phyloP scores from a whole-genome alignment of 2,888 invertebrate species.

The Drosophila emarginata region DNA sequence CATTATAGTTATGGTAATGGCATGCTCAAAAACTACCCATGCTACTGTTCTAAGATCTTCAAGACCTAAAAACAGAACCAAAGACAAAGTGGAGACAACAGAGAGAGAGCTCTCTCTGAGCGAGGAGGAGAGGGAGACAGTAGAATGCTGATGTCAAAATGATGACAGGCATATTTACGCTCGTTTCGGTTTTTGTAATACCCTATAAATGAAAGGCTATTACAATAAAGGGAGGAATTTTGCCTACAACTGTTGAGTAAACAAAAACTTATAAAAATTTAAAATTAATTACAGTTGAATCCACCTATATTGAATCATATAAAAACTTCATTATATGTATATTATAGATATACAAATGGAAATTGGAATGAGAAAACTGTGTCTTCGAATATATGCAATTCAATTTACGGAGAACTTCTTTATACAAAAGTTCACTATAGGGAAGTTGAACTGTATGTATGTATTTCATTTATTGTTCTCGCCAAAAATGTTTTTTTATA shows the following conservation, averaged over 20 bases:
- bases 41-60: slow-evolving; percentile 14
- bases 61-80: slow-evolving; percentile 4
- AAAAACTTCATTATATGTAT: too few species aligned
- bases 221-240: background rate
- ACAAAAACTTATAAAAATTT: too few species aligned
- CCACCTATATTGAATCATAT: too few species aligned
- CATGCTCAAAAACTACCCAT: slow-evolving; percentile 58
- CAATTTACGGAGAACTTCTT: too few species aligned
- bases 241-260: background rate
- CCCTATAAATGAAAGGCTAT: background rate
- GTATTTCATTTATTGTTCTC: too few species aligned
- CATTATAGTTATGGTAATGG: slow-evolving; percentile 78
- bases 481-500: too few species aligned
- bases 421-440: too few species aligned
- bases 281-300: too few species aligned
- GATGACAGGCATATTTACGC: slow-evolving; percentile 77
- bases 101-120: too few species aligned
- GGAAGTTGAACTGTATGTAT: too few species aligned
- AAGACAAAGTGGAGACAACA: slow-evolving; percentile 8
- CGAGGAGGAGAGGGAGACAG: slow-evolving; percentile 16
- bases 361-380: background rate
- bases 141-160: slow-evolving; percentile 71
- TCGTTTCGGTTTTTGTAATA: slow-evolving; percentile 46
- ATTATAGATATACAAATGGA: background rate
- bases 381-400: too few species aligned